These are phyloP conservation scores for Epinephelus coioides DNA, from an alignment of 2,797 vertebrate genomes.

Conservation along the genomic window DNA sequence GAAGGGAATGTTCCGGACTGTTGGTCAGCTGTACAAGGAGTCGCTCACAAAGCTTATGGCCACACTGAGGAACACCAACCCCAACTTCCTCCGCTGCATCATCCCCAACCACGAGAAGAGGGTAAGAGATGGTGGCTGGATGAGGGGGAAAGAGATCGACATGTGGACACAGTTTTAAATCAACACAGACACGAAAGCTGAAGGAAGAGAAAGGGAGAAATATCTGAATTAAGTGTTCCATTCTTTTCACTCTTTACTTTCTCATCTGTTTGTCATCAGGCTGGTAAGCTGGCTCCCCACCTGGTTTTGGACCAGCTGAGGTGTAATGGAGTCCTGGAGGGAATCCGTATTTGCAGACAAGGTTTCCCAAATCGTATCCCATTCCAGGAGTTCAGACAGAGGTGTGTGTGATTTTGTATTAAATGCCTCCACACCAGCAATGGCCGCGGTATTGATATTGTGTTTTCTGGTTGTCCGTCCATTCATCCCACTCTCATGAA, in stretches of 20 bases:
- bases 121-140: conserved; percentile 76
- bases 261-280: conserved; percentile 66
- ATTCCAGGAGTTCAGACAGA: conserved; percentile 95
- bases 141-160: too few relatives aligned
- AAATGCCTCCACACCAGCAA: too few relatives aligned
- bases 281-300: conserved; percentile 89
- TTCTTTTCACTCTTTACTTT: conserved; percentile 8
- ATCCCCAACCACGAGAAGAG: conserved; percentile 95
- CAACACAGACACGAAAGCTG: not conserved
- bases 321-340: conserved; percentile 94
- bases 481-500: too few relatives aligned
- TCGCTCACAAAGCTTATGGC: conserved; percentile 95
- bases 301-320: conserved; percentile 93
- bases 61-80: conserved; percentile 94
- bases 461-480: too few relatives aligned
- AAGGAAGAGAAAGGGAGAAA: not conserved
- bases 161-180: not conserved
- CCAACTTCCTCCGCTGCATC: conserved; percentile 95
- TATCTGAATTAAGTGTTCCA: not conserved
- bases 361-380: conserved; percentile 95
- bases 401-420: conserved; percentile 76
- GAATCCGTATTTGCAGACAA: conserved; percentile 95
- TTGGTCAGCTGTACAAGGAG: conserved; percentile 96
- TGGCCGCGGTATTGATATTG: too few relatives aligned
- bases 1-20: conserved; percentile 94